These are phyloP conservation scores for Perca schrenkii DNA, from an alignment of 2,113 vertebrate genomes.

Conservation along the genomic window DNA sequence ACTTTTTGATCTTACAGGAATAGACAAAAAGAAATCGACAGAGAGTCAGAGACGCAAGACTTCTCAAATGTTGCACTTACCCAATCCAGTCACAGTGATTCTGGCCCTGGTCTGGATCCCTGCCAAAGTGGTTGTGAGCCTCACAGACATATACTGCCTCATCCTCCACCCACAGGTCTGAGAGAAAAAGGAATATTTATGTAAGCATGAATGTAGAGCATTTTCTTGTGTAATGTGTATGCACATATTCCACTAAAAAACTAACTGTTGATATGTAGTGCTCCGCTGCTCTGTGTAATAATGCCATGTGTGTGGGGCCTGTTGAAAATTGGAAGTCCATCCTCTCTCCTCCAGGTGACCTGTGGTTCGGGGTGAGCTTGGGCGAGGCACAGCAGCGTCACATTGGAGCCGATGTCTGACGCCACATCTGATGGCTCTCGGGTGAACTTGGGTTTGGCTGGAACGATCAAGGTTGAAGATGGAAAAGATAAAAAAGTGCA, in stretches of 20 bases:
- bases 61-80: constrained; percentile 78
- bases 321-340: constrained; percentile 84
- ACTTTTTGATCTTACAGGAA: neutral
- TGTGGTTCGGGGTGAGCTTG: constrained; percentile 91
- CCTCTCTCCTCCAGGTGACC: constrained; percentile 89
- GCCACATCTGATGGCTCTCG: constrained; percentile 87
- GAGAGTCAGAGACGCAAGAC: neutral
- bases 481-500: constrained; percentile 9
- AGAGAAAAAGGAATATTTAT: constrained; percentile 12
- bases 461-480: constrained; percentile 22
- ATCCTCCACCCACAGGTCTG: constrained; percentile 94
- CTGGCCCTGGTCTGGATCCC: constrained; percentile 86
- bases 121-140: constrained; percentile 96
- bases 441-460: constrained; percentile 91
- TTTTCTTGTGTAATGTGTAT: neutral
- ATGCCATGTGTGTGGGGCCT: constrained; percentile 81
- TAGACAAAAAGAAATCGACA: neutral
- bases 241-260: neutral
- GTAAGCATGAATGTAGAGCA: neutral
- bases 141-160: constrained; percentile 92
- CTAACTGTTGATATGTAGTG: constrained; percentile 89
- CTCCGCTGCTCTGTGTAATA: constrained; percentile 85
- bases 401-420: constrained; percentile 89
- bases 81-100: constrained; percentile 93
- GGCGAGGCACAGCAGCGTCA: constrained; percentile 88